phyloP scores from a whole-genome alignment of 2,113 vertebrate genomes.

The Dicrurus megarhynchus region DNA sequence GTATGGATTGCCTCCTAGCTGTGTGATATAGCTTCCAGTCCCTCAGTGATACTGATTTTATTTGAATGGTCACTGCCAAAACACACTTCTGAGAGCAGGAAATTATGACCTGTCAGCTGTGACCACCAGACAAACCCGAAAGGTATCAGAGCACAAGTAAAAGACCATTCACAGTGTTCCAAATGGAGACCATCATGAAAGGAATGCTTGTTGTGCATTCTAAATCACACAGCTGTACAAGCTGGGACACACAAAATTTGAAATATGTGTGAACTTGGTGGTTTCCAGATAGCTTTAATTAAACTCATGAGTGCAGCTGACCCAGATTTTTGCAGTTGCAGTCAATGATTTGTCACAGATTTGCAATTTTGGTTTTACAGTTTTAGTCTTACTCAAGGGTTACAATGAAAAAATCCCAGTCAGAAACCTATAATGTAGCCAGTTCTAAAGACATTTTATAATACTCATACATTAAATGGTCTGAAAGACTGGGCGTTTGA shows the following conservation, averaged over 20 bases:
- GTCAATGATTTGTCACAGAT: not conserved
- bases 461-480: not conserved
- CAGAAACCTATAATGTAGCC: not conserved
- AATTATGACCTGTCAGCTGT: not conserved
- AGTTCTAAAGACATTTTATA: not conserved
- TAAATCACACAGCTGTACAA: not conserved
- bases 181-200: not conserved
- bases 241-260: not conserved
- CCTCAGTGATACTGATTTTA: not conserved
- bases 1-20: not conserved
- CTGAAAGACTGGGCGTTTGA: not conserved
- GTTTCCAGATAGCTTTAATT: not conserved
- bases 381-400: not conserved
- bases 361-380: not conserved
- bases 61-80: not conserved
- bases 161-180: not conserved
- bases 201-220: not conserved
- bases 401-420: not conserved
- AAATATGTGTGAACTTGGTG: not conserved
- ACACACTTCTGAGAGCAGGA: not conserved
- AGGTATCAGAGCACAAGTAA: not conserved
- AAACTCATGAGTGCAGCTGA: not conserved
- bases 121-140: not conserved
- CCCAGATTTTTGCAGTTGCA: not conserved
- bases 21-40: not conserved